Percentiles rank a stretch among this genome's conserved stretches.
phyloP scores from a whole-genome alignment of 2,888 invertebrate species.

The Epinotia ramella region DNA sequence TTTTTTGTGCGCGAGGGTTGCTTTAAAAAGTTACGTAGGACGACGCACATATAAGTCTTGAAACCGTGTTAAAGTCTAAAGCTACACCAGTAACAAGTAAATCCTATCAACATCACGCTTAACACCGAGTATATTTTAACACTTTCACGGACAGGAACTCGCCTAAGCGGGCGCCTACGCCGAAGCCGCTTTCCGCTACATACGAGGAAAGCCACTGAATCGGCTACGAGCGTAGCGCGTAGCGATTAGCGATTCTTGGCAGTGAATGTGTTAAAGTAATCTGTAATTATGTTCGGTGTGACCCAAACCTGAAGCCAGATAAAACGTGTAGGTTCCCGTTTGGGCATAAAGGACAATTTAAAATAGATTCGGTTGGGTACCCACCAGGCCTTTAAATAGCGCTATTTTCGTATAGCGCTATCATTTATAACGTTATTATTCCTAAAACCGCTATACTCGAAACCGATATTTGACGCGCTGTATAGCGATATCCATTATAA shows the following conservation, averaged over 20 bases:
- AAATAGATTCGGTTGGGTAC: slow-evolving; percentile 29
- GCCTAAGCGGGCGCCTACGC: too few species aligned
- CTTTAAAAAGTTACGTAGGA: slow-evolving; percentile 6
- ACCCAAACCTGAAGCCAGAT: not conserved
- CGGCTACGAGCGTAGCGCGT: too few species aligned
- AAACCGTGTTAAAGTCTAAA: not conserved
- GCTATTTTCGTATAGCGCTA: too few species aligned
- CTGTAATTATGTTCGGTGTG: not conserved
- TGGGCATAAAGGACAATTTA: slow-evolving; percentile 25
- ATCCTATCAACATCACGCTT: not conserved
- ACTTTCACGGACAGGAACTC: too few species aligned
- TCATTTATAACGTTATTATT: too few species aligned
- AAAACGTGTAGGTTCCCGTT: slow-evolving; percentile 10
- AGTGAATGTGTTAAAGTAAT: not conserved
- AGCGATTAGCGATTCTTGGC: too few species aligned
- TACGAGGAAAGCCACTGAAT: too few species aligned
- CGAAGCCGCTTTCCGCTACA: too few species aligned
- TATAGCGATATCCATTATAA: too few species aligned
- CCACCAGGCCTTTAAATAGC: too few species aligned
- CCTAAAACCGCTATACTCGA: too few species aligned
- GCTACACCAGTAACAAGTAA: not conserved
- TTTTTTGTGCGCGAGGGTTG: slow-evolving; percentile 2
- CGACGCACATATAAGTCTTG: not conserved
- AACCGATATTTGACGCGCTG: too few species aligned
- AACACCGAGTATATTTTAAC: not conserved